These are phyloP conservation scores for Stegodyphus dumicola DNA, from an alignment of 1,140 invertebrate species.

Conservation along the genomic window DNA sequence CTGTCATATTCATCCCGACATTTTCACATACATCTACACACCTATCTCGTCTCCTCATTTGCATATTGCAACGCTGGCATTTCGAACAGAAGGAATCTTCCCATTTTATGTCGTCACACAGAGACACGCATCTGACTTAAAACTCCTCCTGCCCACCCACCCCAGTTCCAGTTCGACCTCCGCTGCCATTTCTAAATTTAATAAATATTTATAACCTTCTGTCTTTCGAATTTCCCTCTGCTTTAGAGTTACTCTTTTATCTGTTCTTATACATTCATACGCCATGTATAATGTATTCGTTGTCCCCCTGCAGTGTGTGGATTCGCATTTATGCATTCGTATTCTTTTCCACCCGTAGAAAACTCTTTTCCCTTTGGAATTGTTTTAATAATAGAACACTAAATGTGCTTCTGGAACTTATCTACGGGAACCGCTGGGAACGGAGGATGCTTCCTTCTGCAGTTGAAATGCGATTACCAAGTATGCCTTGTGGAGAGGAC, in stretches of 20 bases:
- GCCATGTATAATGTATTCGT: conserved; percentile 20
- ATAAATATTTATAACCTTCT: conserved; percentile 49
- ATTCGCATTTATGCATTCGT: not conserved
- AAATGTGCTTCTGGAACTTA: not conserved
- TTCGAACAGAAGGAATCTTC: not conserved
- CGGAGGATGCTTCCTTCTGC: not conserved
- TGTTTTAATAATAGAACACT: conserved; percentile 25
- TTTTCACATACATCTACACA: not conserved
- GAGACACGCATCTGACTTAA: not conserved
- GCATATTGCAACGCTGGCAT: conserved; percentile 15
- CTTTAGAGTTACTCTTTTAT: conserved; percentile 4
- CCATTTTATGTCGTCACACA: conserved; percentile 7
- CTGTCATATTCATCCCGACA: not conserved
- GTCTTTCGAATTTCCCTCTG: not conserved
- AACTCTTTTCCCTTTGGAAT: not conserved
- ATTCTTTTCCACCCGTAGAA: not conserved
- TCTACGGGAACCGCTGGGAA: not conserved
- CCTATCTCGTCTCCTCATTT: not conserved
- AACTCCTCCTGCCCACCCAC: not conserved
- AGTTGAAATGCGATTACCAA: no score
- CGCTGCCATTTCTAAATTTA: conserved; percentile 38
- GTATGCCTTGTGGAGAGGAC: no score
- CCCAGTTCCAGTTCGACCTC: not conserved
- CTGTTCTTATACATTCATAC: conserved; percentile 16
- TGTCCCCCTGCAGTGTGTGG: not conserved